Percentiles rank a stretch among this genome's conserved stretches.
phyloP scores from a whole-genome alignment of 2,888 invertebrate species.

The Nysson spinosus region DNA sequence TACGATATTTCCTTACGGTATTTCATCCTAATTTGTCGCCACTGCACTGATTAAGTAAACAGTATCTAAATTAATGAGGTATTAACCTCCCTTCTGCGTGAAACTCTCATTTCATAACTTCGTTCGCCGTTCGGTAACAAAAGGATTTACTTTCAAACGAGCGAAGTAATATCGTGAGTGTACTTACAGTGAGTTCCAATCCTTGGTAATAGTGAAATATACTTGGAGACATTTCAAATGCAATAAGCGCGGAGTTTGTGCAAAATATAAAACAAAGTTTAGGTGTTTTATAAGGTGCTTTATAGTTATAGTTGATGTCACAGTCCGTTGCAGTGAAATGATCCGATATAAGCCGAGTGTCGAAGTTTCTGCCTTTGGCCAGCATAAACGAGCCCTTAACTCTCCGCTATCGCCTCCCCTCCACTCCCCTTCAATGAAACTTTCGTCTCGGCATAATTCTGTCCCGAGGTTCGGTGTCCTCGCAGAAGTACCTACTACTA shows the following conservation, averaged over 20 bases:
- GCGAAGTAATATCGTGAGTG: too few relatives aligned
- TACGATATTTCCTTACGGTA: slow-evolving; percentile 34
- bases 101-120: too few relatives aligned
- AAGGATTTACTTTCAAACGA: too few relatives aligned
- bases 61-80: too few relatives aligned
- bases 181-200: too few relatives aligned
- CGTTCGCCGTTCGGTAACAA: too few relatives aligned
- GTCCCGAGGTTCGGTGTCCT: slow-evolving; percentile 58
- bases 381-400: slow-evolving; percentile 44
- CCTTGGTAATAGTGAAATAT: too few relatives aligned
- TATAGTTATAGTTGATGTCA: slow-evolving; percentile 38
- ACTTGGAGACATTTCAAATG: too few relatives aligned
- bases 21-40: slow-evolving; percentile 25
- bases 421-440: slow-evolving; percentile 53
- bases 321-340: slow-evolving; percentile 41
- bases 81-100: too few relatives aligned
- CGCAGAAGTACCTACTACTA: slow-evolving; percentile 67
- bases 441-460: slow-evolving; percentile 63
- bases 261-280: too few relatives aligned
- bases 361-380: slow-evolving; percentile 43
- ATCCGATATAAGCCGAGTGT: slow-evolving; percentile 44
- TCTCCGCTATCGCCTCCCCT: slow-evolving; percentile 20
- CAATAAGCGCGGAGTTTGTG: too few relatives aligned
- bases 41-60: too few relatives aligned
- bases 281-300: not conserved